Evolutionary conservation across 2,888 invertebrate species (phyloP), one percentile per base, ranked within the genome.

Genomic region (Lithosia quadra): DNA sequence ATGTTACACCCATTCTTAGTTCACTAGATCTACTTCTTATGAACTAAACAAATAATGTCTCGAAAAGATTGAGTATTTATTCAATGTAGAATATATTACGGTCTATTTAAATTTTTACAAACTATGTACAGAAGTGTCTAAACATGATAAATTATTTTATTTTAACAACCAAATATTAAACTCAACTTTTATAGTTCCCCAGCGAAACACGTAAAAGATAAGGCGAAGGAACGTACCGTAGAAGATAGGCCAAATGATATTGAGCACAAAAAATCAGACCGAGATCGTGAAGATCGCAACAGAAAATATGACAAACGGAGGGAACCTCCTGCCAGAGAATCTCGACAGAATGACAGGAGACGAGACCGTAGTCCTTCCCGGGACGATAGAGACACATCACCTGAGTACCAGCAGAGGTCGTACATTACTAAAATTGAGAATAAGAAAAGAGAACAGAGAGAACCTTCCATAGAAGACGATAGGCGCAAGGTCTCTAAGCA

Each of bases 241-340:
- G 92, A 90, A 43, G 79, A 79, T 39, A 91, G 90, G 75, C 82
- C 91, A 79, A 81, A 92, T 86, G 84, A 94, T 79, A 70, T 84
- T 76, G 84, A 87, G 15, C 80, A 84, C 75, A 94, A 91, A 78
- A 95, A 91, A 66, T 90, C 91, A 58, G 93, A 95, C 9, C 89
- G 90, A 68, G 93, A 91, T 57, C 94, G 91, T 76, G 95, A 94
- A 70, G 95, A 94, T 36, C 88, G 88, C 59, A 85, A 72, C 71
- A 93, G 88, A 28, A 82, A 80, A 68, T 90, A 94, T 77, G 95
- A 95, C 70, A 95, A 92, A 72, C 83, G 86, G 9, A 85, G 88
- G 2, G 92, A 91, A 24, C 70, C 74, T 9, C 71, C 78, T 15
- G 22, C 58, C 0, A 86, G 81, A 58, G 86, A 83, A 53, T 74